phyloP scores from a whole-genome alignment of 2,888 invertebrate genomes.

The Melanophora roralis region DNA sequence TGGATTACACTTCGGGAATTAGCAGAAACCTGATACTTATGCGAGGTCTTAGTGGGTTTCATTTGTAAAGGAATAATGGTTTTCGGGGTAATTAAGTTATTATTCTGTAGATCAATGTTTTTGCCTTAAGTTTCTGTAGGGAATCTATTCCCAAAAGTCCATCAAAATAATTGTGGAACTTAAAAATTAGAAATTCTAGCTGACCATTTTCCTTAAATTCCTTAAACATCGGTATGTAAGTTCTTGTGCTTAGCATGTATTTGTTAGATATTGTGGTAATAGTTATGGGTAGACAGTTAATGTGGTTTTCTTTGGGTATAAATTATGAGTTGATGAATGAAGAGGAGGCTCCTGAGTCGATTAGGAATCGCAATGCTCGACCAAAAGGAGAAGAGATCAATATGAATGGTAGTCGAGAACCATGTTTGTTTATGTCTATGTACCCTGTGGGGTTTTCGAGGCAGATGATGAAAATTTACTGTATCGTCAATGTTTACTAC shows the following conservation, averaged over 20 bases:
- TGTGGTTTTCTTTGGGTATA: background rate
- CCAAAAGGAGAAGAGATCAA: constrained; percentile 16
- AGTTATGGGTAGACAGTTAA: background rate
- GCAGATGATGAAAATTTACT: background rate
- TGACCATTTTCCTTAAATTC: constrained; percentile 9
- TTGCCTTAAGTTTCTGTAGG: no score
- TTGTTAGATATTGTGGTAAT: background rate
- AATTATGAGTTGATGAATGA: constrained; percentile 13
- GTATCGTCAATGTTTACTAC: background rate
- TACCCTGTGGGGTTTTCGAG: constrained; percentile 12
- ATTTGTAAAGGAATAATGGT: constrained; percentile 11
- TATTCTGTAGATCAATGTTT: background rate
- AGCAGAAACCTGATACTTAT: background rate
- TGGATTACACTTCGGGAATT: background rate
- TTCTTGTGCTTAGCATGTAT: background rate
- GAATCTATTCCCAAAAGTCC: constrained; percentile 5
- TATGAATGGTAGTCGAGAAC: background rate
- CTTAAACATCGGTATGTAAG: constrained; percentile 7
- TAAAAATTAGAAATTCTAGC: constrained; percentile 10
- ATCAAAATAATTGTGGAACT: background rate
- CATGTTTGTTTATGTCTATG: constrained; percentile 39
- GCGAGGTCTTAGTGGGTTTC: background rate
- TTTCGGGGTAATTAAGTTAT: background rate
- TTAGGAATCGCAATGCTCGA: background rate
- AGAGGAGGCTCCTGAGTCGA: constrained; percentile 5